These are phyloP conservation scores for Tympanoctomys barrerae DNA, from an alignment of 2,797 vertebrate genomes.

Conservation along the genomic window DNA sequence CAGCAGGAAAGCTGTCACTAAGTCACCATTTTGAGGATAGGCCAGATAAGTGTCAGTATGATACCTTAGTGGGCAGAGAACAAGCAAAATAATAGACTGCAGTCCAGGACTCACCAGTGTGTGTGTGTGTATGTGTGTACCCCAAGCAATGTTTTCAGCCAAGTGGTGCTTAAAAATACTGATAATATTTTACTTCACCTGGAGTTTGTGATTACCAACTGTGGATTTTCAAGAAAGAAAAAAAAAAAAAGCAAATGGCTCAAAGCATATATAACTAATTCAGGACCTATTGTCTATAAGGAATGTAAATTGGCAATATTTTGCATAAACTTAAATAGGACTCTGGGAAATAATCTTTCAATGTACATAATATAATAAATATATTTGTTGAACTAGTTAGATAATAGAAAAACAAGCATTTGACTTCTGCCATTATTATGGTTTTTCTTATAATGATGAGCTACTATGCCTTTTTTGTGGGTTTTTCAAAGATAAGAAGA, in stretches of 20 bases:
- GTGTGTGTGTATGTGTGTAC: not conserved
- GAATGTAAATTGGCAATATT: conserved; percentile 8
- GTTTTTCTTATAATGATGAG: conserved; percentile 12
- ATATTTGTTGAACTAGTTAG: conserved; percentile 37
- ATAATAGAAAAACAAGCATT: conserved; percentile 36
- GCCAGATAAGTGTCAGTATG: conserved; percentile 73
- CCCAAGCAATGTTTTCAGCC: conserved; percentile 75
- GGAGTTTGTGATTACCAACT: conserved; percentile 73
- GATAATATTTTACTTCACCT: conserved; percentile 75
- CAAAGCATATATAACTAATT: conserved; percentile 51
- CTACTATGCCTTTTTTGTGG: not conserved
- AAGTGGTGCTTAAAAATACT: conserved; percentile 77
- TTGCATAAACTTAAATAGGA: conserved; percentile 57
- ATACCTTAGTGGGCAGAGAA: conserved; percentile 47
- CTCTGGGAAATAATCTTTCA: not conserved
- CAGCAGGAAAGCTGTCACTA: not conserved
- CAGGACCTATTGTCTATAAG: conserved; percentile 54
- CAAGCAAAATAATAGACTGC: conserved; percentile 69
- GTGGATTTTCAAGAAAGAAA: conserved; percentile 61
- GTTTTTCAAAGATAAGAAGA: conserved; percentile 51
- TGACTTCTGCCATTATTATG: conserved; percentile 15
- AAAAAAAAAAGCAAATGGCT: conserved; percentile 51
- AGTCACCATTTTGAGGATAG: conserved; percentile 69
- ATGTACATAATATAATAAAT: not conserved
- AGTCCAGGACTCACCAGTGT: conserved; percentile 52